A percentile compares a stretch with the other conserved stretches of the same genome.
Evolutionary conservation across 2,797 vertebrate genomes (phyloP).

Genomic region (Uromys caudimaculatus): DNA sequence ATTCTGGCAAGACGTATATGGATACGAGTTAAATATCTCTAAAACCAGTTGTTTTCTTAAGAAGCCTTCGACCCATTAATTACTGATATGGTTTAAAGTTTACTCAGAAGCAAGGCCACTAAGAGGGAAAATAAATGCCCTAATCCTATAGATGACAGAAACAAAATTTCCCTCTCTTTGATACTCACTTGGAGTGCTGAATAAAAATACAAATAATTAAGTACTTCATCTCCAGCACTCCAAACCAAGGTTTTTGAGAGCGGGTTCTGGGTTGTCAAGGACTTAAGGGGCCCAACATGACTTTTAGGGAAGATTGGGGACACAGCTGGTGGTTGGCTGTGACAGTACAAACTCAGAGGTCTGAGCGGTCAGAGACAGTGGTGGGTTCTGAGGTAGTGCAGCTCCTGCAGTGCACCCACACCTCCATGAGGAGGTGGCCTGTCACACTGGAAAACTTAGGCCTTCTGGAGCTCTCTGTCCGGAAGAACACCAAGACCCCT

Average conservation of each 20-base stretch:
- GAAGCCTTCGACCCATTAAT: neutral
- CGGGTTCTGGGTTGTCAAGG: neutral
- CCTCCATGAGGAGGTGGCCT: neutral
- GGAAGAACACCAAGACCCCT: neutral
- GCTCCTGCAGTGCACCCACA: neutral
- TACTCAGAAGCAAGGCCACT: neutral
- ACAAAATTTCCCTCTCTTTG: neutral
- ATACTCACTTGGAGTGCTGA: neutral
- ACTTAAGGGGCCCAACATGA: neutral
- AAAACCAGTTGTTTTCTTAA: neutral
- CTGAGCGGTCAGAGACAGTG: too few relatives aligned
- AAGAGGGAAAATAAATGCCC: neutral
- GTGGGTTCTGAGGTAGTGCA: neutral
- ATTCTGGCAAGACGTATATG: too few relatives aligned
- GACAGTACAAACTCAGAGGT: neutral
- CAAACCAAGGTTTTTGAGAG: neutral
- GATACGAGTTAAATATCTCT: neutral
- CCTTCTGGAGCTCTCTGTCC: neutral
- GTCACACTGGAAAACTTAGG: neutral
- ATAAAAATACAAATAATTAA: neutral
- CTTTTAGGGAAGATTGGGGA: neutral
- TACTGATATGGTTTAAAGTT: neutral
- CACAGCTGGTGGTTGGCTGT: neutral
- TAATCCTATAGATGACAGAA: neutral
- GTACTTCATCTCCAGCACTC: neutral